These are phyloP conservation scores for Corythaeola cristata DNA, from an alignment of 2,113 vertebrate genomes.

Conservation along the genomic window DNA sequence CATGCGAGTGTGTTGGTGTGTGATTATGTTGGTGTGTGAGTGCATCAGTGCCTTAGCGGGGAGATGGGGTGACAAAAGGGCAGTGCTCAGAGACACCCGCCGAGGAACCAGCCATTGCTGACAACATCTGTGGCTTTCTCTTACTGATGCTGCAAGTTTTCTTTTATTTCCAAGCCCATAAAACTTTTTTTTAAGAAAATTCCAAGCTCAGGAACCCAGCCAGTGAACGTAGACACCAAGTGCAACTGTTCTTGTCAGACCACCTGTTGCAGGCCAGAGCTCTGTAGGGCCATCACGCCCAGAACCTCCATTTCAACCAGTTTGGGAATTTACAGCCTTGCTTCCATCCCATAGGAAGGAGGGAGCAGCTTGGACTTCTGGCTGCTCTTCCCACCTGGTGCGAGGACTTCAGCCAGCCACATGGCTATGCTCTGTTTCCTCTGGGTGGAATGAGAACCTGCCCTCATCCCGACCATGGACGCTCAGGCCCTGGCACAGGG, in stretches of 20 bases:
- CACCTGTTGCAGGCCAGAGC: neutral
- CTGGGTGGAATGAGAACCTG: neutral
- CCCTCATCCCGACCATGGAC: rapidly evolving
- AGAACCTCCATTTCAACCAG: neutral
- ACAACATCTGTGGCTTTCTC: neutral
- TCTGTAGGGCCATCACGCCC: rapidly evolving
- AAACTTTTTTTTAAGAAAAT: neutral
- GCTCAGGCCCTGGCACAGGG: neutral
- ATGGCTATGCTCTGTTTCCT: neutral
- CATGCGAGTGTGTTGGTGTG: no score
- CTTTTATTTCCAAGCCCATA: neutral
- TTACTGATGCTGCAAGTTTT: neutral
- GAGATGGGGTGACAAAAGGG: neutral
- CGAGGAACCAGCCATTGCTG: neutral
- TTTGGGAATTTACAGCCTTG: neutral
- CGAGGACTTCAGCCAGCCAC: neutral
- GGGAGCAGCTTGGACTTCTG: neutral
- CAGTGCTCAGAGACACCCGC: neutral
- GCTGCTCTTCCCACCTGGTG: neutral
- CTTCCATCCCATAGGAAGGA: neutral
- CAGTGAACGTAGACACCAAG: neutral
- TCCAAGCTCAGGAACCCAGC: rapidly evolving
- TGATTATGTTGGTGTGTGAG: neutral
- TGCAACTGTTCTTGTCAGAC: neutral
- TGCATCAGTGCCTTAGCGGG: rapidly evolving